Percentiles rank a stretch among this genome's conserved stretches.
Evolutionary conservation across 2,888 invertebrate species (phyloP).

Genomic region (Oxytorus armatus): DNA sequence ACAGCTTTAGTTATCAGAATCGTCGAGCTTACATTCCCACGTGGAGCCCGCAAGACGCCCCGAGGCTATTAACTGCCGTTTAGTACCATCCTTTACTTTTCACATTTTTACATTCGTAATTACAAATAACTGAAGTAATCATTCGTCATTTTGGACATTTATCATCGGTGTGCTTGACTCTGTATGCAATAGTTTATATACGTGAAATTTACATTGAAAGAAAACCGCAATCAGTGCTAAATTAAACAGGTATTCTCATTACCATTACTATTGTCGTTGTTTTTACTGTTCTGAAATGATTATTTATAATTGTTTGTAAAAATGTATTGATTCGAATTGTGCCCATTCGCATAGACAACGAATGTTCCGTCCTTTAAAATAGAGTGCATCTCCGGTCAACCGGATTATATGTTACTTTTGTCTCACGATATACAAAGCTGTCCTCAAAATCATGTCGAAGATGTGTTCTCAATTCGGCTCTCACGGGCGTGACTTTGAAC

Average conservation of each 20-base stretch:
- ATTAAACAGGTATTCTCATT: neutral
- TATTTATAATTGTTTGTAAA: neutral
- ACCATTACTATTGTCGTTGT: neutral
- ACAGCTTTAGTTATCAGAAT: slow-evolving; percentile 35
- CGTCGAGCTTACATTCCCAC: slow-evolving; percentile 13
- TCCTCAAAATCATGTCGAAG: slow-evolving; percentile 31
- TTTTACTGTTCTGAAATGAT: neutral
- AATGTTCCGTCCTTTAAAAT: neutral
- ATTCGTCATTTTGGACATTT: neutral
- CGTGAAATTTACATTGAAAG: neutral
- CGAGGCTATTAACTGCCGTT: slow-evolving; percentile 23
- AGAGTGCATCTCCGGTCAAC: slow-evolving; percentile 23
- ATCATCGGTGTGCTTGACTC: neutral
- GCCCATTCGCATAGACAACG: neutral
- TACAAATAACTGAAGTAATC: slow-evolving; percentile 6
- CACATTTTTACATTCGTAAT: slow-evolving; percentile 29
- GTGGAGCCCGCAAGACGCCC: slow-evolving; percentile 10
- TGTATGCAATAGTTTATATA: neutral
- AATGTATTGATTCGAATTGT: neutral
- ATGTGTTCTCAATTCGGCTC: slow-evolving; percentile 34
- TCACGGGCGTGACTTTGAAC: slow-evolving; percentile 45
- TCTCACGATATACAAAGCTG: slow-evolving; percentile 1
- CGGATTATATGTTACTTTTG: slow-evolving; percentile 25
- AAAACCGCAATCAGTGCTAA: neutral
- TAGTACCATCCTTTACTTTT: slow-evolving; percentile 31